These are phyloP conservation scores for Drosophila monieri DNA, from an alignment of 2,888 invertebrate genomes.

Conservation along the genomic window DNA sequence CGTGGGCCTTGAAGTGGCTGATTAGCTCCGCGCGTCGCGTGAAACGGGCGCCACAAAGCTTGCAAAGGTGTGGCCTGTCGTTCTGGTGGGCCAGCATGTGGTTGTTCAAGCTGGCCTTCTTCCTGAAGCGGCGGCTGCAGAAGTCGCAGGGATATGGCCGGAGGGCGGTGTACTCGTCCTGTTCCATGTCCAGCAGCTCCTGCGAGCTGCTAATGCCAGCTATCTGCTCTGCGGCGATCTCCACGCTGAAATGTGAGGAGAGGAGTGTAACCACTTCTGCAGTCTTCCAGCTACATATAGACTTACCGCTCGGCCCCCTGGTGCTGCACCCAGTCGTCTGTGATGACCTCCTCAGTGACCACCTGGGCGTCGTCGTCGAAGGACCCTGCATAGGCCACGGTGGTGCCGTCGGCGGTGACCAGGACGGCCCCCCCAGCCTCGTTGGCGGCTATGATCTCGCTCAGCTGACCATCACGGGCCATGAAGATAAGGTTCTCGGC, in stretches of 20 bases:
- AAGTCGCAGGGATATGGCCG: slow-evolving; percentile 94
- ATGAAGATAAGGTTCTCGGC: slow-evolving; percentile 87
- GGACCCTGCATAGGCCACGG: slow-evolving; percentile 59
- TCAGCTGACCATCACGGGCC: slow-evolving; percentile 85
- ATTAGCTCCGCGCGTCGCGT: slow-evolving; percentile 91
- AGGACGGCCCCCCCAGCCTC: slow-evolving; percentile 73
- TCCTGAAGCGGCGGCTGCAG: slow-evolving; percentile 92
- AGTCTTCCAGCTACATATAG: neutral
- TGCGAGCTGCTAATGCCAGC: slow-evolving; percentile 81
- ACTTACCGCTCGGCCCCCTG: slow-evolving; percentile 89
- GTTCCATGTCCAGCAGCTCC: slow-evolving; percentile 88
- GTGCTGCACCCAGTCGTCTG: slow-evolving; percentile 91
- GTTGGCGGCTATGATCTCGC: slow-evolving; percentile 77
- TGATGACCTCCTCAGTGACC: slow-evolving; percentile 92
- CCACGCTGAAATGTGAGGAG: slow-evolving; percentile 85
- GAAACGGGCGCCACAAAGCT: slow-evolving; percentile 92
- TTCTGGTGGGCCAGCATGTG: slow-evolving; percentile 95
- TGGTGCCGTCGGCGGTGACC: slow-evolving; percentile 68
- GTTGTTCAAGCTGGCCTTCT: slow-evolving; percentile 92
- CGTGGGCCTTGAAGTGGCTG: slow-evolving; percentile 92
- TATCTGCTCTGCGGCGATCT: slow-evolving; percentile 88
- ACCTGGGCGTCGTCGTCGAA: slow-evolving; percentile 86
- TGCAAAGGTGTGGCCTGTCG: slow-evolving; percentile 92
- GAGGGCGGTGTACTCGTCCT: slow-evolving; percentile 88
- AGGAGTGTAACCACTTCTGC: neutral